Conservation (phyloP, 2,797 vertebrate species). For the Chelonia mydas region DNA sequence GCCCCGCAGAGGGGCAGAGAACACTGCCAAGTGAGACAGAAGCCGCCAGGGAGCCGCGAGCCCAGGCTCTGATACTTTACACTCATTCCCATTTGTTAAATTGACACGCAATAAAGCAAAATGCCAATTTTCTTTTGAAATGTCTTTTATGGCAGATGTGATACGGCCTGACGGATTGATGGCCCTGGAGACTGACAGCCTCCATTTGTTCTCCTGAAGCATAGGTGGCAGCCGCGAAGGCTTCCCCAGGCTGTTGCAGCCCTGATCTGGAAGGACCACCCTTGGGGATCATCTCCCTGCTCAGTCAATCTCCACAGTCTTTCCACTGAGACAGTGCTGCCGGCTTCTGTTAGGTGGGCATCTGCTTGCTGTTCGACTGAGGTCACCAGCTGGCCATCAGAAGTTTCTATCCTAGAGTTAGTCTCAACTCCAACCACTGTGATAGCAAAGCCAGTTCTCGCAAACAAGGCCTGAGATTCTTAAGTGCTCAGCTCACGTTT, state of each 20-base stretch:
- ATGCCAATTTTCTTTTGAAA: slow-evolving; percentile 73
- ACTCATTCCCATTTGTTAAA: slow-evolving; percentile 29
- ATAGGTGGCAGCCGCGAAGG: accelerated
- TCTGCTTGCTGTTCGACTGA: neutral
- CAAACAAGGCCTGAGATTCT: neutral
- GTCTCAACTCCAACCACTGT: neutral
- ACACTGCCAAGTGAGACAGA: neutral
- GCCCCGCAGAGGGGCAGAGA: accelerated
- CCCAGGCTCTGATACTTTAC: neutral
- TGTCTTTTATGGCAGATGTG: slow-evolving; percentile 56
- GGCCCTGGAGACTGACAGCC: slow-evolving; percentile 21
- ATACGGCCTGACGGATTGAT: slow-evolving; percentile 65
- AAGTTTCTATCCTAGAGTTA: accelerated
- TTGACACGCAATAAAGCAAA: slow-evolving; percentile 43
- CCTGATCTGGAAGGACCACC: neutral
- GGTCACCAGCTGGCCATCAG: accelerated
- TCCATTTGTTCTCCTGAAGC: neutral
- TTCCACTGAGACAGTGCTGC: neutral
- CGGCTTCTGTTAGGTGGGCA: neutral
- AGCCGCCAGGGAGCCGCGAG: accelerated
- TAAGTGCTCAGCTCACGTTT: neutral
- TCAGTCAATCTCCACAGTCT: accelerated
- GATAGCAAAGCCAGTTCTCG: neutral
- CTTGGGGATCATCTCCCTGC: accelerated
- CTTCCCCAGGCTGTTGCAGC: neutral